Evolutionary conservation across 2,888 invertebrate genomes (phyloP).

Genomic region (Epistrophe grossulariae): DNA sequence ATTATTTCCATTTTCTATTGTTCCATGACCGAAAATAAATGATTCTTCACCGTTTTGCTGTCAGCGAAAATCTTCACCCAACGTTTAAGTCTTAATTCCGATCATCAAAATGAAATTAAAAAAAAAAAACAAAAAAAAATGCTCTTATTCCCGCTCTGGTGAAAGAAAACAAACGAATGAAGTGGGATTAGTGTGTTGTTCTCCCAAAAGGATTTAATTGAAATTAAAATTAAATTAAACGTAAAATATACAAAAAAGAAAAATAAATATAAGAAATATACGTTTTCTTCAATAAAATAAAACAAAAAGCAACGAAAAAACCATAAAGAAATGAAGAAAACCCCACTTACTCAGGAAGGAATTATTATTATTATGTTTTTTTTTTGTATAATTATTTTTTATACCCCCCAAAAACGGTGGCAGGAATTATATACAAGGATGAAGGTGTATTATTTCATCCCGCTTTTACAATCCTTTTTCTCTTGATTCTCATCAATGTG

Average conservation of each 20-base stretch:
- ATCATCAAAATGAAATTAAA: conserved; percentile 62
- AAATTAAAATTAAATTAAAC: conserved; percentile 75
- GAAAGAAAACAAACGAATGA: conserved; percentile 69
- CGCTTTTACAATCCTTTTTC: conserved; percentile 64
- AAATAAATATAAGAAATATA: conserved; percentile 30
- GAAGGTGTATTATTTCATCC: conserved; percentile 40
- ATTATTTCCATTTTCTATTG: conserved; percentile 60
- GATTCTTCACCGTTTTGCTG: conserved; percentile 49
- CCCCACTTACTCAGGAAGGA: conserved; percentile 34
- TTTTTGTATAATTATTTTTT: conserved; percentile 20
- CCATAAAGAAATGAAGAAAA: conserved; percentile 40
- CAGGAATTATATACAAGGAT: conserved; percentile 17
- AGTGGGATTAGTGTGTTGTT: conserved; percentile 63
- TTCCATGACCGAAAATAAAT: conserved; percentile 70
- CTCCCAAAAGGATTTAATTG: conserved; percentile 72
- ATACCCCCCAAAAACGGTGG: background rate
- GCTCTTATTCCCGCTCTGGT: conserved; percentile 3
- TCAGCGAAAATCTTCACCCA: conserved; percentile 72
- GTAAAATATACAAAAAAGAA: conserved; percentile 48
- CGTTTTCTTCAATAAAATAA: conserved; percentile 40
- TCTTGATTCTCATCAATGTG: conserved; percentile 12
- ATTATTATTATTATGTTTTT: conserved; percentile 35
- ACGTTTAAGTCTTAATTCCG: conserved; percentile 72
- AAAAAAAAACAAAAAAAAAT: conserved; percentile 49
- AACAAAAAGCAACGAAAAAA: conserved; percentile 10